Evolutionary conservation across 35 echinoderm and acorn worm genomes (phyloP).

Genomic region (Stichopus chloronotus): DNA sequence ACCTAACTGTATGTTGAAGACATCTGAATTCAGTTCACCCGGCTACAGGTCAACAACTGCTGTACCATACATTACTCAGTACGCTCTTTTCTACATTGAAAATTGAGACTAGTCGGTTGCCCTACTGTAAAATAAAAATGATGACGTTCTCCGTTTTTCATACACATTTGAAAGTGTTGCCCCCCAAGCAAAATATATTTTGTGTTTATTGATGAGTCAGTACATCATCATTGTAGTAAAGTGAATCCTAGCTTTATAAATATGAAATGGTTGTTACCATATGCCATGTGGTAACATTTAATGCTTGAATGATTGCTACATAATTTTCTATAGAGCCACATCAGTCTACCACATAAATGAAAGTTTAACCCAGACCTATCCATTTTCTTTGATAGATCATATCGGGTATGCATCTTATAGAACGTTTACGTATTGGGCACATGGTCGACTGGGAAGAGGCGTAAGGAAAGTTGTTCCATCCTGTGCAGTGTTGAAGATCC

Average conservation of each 20-base stretch:
- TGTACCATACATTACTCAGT: no score
- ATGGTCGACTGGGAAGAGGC: not conserved
- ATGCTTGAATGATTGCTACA: not conserved
- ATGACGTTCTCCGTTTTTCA: no score
- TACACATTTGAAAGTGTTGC: no score
- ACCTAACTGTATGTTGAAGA: no score
- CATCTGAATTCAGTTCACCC: no score
- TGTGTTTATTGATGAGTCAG: not conserved
- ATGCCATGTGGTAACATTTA: not conserved
- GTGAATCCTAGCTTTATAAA: not conserved
- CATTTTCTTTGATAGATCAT: not conserved
- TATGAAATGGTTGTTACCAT: not conserved
- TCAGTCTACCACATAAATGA: not conserved
- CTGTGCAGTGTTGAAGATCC: not conserved
- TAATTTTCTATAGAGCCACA: not conserved
- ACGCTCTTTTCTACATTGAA: no score
- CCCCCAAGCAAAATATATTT: no score
- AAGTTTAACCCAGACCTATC: not conserved
- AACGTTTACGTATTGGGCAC: constrained; percentile 1
- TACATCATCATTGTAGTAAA: not conserved
- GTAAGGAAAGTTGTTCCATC: constrained; percentile 13
- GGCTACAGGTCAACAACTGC: no score
- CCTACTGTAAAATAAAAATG: no score
- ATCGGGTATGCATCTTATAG: not conserved
- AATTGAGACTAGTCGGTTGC: no score